Evolutionary conservation across 2,113 vertebrate species (phyloP).

Genomic region (Aix galericulata): DNA sequence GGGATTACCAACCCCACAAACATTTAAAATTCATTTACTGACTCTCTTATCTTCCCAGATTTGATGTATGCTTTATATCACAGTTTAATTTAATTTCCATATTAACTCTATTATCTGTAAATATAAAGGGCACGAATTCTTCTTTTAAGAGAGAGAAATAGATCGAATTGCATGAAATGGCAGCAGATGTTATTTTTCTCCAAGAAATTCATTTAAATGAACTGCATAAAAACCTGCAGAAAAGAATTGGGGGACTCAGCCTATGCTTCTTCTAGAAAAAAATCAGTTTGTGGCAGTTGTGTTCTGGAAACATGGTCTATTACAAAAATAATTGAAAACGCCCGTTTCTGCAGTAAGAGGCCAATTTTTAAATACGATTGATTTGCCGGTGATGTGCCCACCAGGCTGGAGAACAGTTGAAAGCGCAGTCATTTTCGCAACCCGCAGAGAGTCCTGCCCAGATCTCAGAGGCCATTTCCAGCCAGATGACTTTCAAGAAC

Average conservation of each 20-base stretch:
- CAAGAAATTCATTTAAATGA: slow-evolving; percentile 53
- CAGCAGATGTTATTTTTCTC: slow-evolving; percentile 58
- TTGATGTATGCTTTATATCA: slow-evolving; percentile 5
- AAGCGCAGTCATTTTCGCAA: neutral
- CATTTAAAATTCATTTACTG: slow-evolving; percentile 32
- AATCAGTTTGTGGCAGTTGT: slow-evolving; percentile 13
- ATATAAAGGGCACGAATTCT: slow-evolving; percentile 38
- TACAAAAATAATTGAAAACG: slow-evolving; percentile 20
- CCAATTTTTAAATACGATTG: slow-evolving; percentile 11
- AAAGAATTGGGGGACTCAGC: neutral
- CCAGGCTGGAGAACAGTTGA: neutral
- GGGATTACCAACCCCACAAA: slow-evolving; percentile 2
- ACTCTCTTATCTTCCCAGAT: neutral
- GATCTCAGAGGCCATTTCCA: slow-evolving; percentile 1
- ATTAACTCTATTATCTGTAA: slow-evolving; percentile 46
- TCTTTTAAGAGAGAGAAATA: slow-evolving; percentile 34
- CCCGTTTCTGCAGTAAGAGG: neutral
- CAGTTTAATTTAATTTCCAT: slow-evolving; percentile 40
- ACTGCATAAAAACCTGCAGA: slow-evolving; percentile 5
- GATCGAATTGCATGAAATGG: slow-evolving; percentile 3
- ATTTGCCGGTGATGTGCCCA: neutral
- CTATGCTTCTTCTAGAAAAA: slow-evolving; percentile 43
- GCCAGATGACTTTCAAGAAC: neutral
- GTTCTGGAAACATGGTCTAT: neutral
- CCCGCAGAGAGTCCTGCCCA: neutral